phyloP scores from a whole-genome alignment of 2,888 invertebrate species.

The Latrodectus hesperus region DNA sequence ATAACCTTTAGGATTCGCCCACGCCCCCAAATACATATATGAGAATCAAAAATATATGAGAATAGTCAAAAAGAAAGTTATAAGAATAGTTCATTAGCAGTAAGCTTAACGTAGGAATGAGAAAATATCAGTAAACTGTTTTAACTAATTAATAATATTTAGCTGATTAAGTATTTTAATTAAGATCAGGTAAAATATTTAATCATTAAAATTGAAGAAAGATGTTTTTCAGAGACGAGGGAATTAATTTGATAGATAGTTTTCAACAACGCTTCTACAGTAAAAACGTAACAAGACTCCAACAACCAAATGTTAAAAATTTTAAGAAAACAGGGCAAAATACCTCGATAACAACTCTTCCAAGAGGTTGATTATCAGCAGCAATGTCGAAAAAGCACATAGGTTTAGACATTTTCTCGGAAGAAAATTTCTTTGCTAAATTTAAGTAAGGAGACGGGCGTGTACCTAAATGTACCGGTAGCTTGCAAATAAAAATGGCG shows the following conservation, averaged over 20 bases:
- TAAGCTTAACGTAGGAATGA: too few relatives aligned
- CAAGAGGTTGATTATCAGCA: constrained; percentile 85
- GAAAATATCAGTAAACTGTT: not conserved
- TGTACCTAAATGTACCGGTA: constrained; percentile 76
- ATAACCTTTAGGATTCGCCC: not conserved
- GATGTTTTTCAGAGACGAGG: not conserved
- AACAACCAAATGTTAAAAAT: too few relatives aligned
- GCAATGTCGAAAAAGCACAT: constrained; percentile 92
- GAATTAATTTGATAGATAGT: not conserved
- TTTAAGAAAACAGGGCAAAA: constrained; percentile 73
- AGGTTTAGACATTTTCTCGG: constrained; percentile 77
- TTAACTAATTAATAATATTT: not conserved
- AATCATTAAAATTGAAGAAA: not conserved
- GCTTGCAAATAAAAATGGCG: constrained; percentile 84
- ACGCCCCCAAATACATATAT: too few relatives aligned
- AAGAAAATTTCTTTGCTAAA: not conserved
- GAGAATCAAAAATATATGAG: not conserved
- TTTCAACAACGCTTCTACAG: too few relatives aligned
- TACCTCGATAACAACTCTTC: constrained; percentile 94
- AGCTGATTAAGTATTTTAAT: not conserved
- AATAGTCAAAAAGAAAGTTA: not conserved
- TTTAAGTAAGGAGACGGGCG: not conserved
- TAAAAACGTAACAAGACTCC: too few relatives aligned
- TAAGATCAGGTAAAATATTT: not conserved
- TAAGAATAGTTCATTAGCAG: too few relatives aligned